phyloP scores from a whole-genome alignment of 2,888 invertebrate species.

The Tinea trinotella region DNA sequence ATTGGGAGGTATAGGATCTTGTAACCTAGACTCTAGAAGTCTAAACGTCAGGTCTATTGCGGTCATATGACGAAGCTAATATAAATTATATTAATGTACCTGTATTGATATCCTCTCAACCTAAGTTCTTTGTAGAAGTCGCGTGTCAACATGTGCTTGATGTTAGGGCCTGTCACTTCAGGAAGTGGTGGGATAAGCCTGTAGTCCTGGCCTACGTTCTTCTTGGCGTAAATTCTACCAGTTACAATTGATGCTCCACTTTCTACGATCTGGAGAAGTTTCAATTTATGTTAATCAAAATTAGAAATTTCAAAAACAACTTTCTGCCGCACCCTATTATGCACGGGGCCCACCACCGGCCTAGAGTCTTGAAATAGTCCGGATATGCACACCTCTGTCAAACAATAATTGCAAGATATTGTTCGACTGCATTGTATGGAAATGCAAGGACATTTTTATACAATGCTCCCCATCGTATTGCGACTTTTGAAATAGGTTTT shows the following conservation, averaged over 20 bases:
- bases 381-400: too few relatives aligned
- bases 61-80: too few relatives aligned
- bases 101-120: slow-evolving; percentile 79
- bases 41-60: too few relatives aligned
- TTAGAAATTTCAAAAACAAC: slow-evolving; percentile 1
- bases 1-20: too few relatives aligned
- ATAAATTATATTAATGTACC: slow-evolving; percentile 35
- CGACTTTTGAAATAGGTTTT: not conserved
- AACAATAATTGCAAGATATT: too few relatives aligned
- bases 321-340: not conserved
- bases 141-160: slow-evolving; percentile 68
- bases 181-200: slow-evolving; percentile 55
- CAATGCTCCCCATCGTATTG: too few relatives aligned
- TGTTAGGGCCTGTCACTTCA: slow-evolving; percentile 46
- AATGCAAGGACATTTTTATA: too few relatives aligned
- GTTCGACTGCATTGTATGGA: too few relatives aligned
- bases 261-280: slow-evolving; percentile 71
- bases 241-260: slow-evolving; percentile 79
- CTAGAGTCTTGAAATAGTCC: too few relatives aligned
- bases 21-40: too few relatives aligned
- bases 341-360: too few relatives aligned
- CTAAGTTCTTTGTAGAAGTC: slow-evolving; percentile 81
- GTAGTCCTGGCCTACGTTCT: slow-evolving; percentile 69
- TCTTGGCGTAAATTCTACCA: slow-evolving; percentile 75
- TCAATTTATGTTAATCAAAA: slow-evolving; percentile 17